Evolutionary conservation across 1,140 invertebrate genomes (phyloP).

Genomic region (Pissodes strobi): DNA sequence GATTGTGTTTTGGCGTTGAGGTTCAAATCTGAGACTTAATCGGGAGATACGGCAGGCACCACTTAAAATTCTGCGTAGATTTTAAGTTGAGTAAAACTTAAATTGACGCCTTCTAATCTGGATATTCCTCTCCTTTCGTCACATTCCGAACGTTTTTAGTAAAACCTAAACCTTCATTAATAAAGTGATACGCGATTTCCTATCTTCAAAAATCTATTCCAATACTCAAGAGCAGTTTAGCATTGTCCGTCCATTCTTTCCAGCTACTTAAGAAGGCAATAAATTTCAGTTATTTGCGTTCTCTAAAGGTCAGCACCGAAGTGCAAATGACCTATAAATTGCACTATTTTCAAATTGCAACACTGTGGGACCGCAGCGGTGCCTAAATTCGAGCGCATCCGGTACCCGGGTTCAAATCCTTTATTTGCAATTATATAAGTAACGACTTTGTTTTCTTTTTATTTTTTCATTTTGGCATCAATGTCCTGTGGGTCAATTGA

Average conservation of each 20-base stretch:
- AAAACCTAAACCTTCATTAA: no score
- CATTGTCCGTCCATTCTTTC: conserved; percentile 14
- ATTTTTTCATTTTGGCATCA: conserved; percentile 22
- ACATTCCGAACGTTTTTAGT: no score
- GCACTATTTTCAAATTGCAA: conserved; percentile 35
- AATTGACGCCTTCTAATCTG: no score
- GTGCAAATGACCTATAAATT: conserved; percentile 39
- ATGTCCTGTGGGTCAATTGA: conserved; percentile 35
- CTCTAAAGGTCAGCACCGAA: conserved; percentile 29
- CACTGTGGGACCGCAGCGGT: conserved; percentile 29
- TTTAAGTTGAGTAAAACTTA: no score
- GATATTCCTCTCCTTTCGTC: no score
- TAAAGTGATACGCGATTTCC: no score
- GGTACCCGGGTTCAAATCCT: conserved; percentile 32
- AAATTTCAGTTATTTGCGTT: conserved; percentile 38
- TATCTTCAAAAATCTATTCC: background rate
- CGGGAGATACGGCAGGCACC: no score
- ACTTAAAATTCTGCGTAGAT: no score
- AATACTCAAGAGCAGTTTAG: conserved; percentile 19
- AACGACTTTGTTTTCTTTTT: conserved; percentile 31
- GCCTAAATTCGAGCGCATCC: conserved; percentile 37
- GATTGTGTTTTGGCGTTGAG: no score
- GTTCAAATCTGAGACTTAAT: no score
- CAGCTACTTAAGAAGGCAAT: conserved; percentile 28
- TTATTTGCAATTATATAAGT: conserved; percentile 40